Evolutionary conservation across 1,140 invertebrate species (phyloP), one percentile per base, ranked within the genome.

Genomic region (Drosophila murphyi): DNA sequence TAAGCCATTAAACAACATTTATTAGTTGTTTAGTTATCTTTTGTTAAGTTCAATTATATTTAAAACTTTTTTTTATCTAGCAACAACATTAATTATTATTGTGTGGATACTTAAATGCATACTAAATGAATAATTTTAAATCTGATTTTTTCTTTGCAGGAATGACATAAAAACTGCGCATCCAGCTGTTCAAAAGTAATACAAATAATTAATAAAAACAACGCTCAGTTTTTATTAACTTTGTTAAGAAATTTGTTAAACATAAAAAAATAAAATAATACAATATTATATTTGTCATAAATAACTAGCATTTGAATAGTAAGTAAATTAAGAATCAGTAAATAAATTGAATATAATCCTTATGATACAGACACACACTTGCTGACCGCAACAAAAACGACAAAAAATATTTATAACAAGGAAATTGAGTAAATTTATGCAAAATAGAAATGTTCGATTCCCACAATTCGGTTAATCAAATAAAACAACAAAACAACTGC

Each of bases 371-470:
- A 47, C 32, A 72, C 32, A 52, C 35, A 51, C 47, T 48, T 41
- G 52, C 39, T 69, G 56, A 62, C 48, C 50, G 54, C 70, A 77
- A 37, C 70, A 71, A 76, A 20, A 20, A 20, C 20, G 20, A 20
- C 20, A 34, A 75, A 72, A 52, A 55, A 69, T 64, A 61, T 61
- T 72, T 69, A 76, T 55, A 80, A 28, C 50, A 78, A 72, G 47
- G 72, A 61, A 78, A 80, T 80, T 70, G 67, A 78, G 60, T 78
- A 78, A 88, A 76, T 82, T 74, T 83, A 88, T 87, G 80, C 72
- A 83, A 88, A 82, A 76, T 70, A 90, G 75, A 86, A 90, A 89
- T 89, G 78, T 85, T 86, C 74, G 67, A 86, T 85, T 79, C 69
- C 47, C 78, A 59, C 69, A 86, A 83, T 55, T 62, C 60, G 60